A percentile compares a stretch with the other conserved stretches of the same genome.
phyloP scores from a whole-genome alignment of 2,113 vertebrate genomes.

The Lates calcarifer region DNA sequence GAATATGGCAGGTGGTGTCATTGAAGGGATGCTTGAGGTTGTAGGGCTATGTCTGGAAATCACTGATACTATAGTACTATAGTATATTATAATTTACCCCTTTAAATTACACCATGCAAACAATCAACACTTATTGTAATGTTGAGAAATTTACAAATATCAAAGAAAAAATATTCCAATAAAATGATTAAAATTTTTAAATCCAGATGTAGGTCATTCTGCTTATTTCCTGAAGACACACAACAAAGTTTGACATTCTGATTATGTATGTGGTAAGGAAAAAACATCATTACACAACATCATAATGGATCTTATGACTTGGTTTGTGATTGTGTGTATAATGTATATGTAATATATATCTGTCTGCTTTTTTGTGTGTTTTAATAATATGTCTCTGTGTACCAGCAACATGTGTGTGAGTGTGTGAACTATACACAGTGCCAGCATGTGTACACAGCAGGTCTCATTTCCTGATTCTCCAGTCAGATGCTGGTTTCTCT shows the following conservation, averaged over 20 bases:
- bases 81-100: too few relatives aligned
- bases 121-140: too few relatives aligned
- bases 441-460: constrained; percentile 83
- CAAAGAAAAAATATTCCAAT: too few relatives aligned
- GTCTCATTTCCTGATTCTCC: constrained; percentile 87
- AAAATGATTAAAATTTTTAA: too few relatives aligned
- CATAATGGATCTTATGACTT: too few relatives aligned
- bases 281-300: too few relatives aligned
- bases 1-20: not conserved
- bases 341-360: not conserved
- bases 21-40: not conserved
- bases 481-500: constrained; percentile 85
- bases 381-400: constrained; percentile 15
- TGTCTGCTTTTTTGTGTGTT: constrained; percentile 12
- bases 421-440: constrained; percentile 71
- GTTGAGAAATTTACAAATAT: too few relatives aligned
- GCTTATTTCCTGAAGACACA: not conserved
- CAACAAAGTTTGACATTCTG: too few relatives aligned
- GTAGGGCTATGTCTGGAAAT: too few relatives aligned
- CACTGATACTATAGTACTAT: too few relatives aligned
- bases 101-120: too few relatives aligned
- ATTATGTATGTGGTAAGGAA: too few relatives aligned
- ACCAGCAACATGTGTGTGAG: constrained; percentile 43
- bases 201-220: not conserved
- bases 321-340: not conserved